Conservation (phyloP, 1,140 invertebrate species). For the Zaprionus ghesquierei region DNA sequence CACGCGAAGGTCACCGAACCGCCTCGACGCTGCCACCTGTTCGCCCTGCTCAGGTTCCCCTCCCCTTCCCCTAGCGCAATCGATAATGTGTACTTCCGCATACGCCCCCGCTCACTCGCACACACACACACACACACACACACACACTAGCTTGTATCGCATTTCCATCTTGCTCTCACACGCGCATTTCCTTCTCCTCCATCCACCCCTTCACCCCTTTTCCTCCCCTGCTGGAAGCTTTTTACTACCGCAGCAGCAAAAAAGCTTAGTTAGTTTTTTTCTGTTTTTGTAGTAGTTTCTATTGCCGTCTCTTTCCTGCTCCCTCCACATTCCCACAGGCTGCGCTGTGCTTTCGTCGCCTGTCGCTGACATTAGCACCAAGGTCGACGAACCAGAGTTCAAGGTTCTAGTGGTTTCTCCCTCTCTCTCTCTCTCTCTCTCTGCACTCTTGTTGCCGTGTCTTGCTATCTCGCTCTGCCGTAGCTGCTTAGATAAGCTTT, state of each 20-base stretch:
- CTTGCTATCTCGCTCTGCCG: conserved; percentile 10
- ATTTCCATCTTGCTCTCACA: background rate
- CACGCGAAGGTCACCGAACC: conserved; percentile 73
- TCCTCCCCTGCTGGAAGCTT: background rate
- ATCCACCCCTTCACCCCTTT: background rate
- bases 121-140: background rate
- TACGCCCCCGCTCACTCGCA: conserved; percentile 44
- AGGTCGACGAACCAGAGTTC: conserved; percentile 88
- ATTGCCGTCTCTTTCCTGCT: conserved; percentile 29
- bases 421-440: background rate
- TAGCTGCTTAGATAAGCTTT: conserved; percentile 9
- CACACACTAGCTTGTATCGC: background rate
- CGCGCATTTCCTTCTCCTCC: no score
- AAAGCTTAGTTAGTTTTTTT: conserved; percentile 37
- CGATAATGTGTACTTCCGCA: conserved; percentile 69
- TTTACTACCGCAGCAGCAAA: background rate
- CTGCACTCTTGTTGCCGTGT: conserved; percentile 14
- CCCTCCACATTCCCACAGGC: background rate
- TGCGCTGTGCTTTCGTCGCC: conserved; percentile 22
- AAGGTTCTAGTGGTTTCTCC: no score
- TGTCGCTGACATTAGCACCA: conserved; percentile 73
- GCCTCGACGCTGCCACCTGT: background rate
- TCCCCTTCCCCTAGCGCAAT: conserved; percentile 28
- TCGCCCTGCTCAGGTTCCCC: background rate
- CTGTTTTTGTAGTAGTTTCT: conserved; percentile 59